A percentile compares a stretch with the other conserved stretches of the same genome.
These are phyloP conservation scores for Tortricodes alternella DNA, from an alignment of 2,888 invertebrate genomes.

Conservation along the genomic window DNA sequence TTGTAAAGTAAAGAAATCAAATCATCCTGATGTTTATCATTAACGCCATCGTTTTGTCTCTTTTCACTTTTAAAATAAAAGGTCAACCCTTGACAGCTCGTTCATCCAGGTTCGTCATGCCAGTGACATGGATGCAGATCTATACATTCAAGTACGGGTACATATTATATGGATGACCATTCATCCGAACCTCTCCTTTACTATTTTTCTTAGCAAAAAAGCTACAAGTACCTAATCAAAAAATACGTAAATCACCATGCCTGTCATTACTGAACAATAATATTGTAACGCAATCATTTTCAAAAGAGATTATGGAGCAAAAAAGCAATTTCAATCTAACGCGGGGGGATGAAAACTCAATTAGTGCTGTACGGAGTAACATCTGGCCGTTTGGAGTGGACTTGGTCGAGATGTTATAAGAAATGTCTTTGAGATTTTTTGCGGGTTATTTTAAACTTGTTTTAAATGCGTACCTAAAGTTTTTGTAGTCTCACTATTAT, in stretches of 20 bases:
- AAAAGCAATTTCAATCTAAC: conserved; percentile 38
- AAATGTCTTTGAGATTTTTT: conserved; percentile 22
- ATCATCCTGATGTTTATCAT: too few species aligned
- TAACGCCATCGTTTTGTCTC: too few species aligned
- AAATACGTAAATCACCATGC: conserved; percentile 11
- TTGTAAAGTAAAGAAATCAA: too few species aligned
- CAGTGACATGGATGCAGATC: too few species aligned
- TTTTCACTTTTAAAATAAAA: too few species aligned
- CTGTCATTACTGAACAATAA: conserved; percentile 29
- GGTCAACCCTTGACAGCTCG: too few species aligned
- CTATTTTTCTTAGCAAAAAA: not conserved
- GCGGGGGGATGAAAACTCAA: conserved; percentile 59
- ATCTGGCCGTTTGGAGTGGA: conserved; percentile 46
- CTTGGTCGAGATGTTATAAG: conserved; percentile 18
- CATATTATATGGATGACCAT: too few species aligned
- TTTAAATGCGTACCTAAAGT: too few species aligned
- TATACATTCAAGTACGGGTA: too few species aligned
- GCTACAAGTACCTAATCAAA: conserved; percentile 3
- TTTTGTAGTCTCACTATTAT: too few species aligned
- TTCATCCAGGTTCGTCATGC: too few species aligned
- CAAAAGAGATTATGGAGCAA: conserved; percentile 35
- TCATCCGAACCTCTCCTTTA: not conserved
- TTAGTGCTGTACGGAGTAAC: conserved; percentile 51
- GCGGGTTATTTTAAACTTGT: not conserved
- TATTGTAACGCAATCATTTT: conserved; percentile 35